phyloP scores from a whole-genome alignment of 2,888 invertebrate species.

The Pyrrhia umbra region DNA sequence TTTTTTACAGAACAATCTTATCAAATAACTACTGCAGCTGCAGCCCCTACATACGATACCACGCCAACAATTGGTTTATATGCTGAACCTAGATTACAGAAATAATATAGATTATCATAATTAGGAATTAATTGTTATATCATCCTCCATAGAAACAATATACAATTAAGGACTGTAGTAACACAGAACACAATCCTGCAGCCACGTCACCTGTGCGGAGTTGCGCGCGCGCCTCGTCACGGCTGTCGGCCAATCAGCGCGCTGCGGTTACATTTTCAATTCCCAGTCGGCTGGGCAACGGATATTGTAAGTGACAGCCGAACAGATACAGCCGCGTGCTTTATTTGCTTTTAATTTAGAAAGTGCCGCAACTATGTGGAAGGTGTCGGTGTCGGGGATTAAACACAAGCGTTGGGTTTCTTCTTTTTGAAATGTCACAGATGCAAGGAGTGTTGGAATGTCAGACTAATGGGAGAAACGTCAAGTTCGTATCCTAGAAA shows the following conservation, averaged over 20 bases:
- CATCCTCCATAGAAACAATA: constrained; percentile 10
- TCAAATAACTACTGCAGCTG: too few relatives aligned
- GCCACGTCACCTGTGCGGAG: constrained; percentile 27
- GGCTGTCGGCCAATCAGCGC: constrained; percentile 47
- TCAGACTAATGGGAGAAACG: background rate
- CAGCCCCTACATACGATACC: too few relatives aligned
- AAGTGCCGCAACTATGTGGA: constrained; percentile 26
- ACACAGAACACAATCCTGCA: constrained; percentile 4
- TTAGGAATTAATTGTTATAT: too few relatives aligned
- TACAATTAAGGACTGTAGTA: constrained; percentile 16
- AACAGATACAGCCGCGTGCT: constrained; percentile 39
- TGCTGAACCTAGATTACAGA: too few relatives aligned
- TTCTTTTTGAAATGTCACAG: background rate
- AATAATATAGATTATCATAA: too few relatives aligned
- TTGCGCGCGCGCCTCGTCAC: constrained; percentile 40
- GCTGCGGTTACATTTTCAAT: constrained; percentile 59
- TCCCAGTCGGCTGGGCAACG: constrained; percentile 50
- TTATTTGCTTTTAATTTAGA: constrained; percentile 57
- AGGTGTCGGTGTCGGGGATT: background rate
- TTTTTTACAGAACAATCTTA: too few relatives aligned
- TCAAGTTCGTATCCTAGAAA: too few relatives aligned
- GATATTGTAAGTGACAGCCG: constrained; percentile 56
- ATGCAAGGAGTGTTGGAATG: background rate
- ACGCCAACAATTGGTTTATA: too few relatives aligned
- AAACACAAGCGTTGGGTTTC: background rate